Evolutionary conservation across 2,113 vertebrate species (phyloP).

Genomic region (Phasianus colchicus): DNA sequence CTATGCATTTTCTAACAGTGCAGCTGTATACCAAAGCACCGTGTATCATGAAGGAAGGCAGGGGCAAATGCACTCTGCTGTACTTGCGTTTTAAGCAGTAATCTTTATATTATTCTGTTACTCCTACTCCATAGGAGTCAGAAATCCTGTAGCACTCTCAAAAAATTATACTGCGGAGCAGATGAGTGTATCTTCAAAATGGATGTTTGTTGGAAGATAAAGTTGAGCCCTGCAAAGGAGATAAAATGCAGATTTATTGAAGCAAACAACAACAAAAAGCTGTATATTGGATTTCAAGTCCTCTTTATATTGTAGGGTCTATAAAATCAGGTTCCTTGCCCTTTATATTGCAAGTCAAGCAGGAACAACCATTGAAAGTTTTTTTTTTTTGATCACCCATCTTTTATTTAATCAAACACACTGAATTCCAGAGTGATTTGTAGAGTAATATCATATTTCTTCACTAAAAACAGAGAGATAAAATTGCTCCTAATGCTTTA

Average conservation of each 20-base stretch:
- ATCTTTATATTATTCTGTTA: constrained; percentile 29
- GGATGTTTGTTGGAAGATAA: constrained; percentile 45
- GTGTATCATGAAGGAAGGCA: neutral
- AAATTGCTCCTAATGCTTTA: neutral
- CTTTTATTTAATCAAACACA: constrained; percentile 30
- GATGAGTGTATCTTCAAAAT: constrained; percentile 49
- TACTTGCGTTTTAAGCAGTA: constrained; percentile 7
- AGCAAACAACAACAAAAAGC: constrained; percentile 51
- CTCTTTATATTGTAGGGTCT: constrained; percentile 37
- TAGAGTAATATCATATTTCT: neutral
- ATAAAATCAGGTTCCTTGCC: constrained; percentile 34
- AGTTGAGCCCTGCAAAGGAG: constrained; percentile 48
- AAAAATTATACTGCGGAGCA: constrained; percentile 28
- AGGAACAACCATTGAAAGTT: neutral
- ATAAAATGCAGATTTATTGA: constrained; percentile 68
- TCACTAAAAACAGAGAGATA: neutral
- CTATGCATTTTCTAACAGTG: neutral
- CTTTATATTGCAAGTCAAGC: constrained; percentile 27
- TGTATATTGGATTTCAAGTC: constrained; percentile 49
- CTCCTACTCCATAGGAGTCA: constrained; percentile 34
- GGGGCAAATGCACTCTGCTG: neutral
- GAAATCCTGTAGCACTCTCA: constrained; percentile 28
- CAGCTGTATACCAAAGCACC: neutral
- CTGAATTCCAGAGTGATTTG: neutral
- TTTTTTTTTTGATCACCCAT: neutral